Evolutionary conservation across 2,888 invertebrate genomes (phyloP).

Genomic region (Noctua fimbriata): DNA sequence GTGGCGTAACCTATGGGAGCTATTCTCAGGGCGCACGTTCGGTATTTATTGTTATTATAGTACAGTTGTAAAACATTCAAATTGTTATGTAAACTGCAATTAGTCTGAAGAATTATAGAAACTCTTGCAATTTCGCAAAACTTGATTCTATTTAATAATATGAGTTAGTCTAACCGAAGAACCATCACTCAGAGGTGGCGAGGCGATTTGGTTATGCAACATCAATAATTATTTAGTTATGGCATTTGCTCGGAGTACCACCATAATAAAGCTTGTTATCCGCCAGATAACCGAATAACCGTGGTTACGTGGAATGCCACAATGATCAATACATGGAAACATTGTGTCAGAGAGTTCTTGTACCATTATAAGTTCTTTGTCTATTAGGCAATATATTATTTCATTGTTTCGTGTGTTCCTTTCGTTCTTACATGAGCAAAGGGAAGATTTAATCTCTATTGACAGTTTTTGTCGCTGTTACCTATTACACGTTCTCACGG

Average conservation of each 20-base stretch:
- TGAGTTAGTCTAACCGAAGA: constrained; percentile 21
- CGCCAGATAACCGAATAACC: constrained; percentile 43
- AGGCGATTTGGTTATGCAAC: constrained; percentile 49
- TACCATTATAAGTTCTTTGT: constrained; percentile 66
- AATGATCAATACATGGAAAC: constrained; percentile 69
- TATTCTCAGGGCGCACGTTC: constrained; percentile 43
- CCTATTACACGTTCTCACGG: constrained; percentile 79
- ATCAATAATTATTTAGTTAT: constrained; percentile 51
- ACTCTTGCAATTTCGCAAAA: constrained; percentile 38
- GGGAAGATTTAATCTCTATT: constrained; percentile 79
- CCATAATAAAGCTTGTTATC: constrained; percentile 52
- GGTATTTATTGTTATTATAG: constrained; percentile 43
- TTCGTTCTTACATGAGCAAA: constrained; percentile 76
- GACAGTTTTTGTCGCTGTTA: constrained; percentile 77
- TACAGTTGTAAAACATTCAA: constrained; percentile 35
- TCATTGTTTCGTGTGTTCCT: constrained; percentile 80
- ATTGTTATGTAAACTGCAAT: constrained; percentile 44
- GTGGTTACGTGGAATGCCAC: constrained; percentile 55
- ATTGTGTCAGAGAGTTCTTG: constrained; percentile 73
- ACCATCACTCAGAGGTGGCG: constrained; percentile 28
- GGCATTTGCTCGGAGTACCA: constrained; percentile 40
- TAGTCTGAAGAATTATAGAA: constrained; percentile 37
- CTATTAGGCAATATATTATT: constrained; percentile 82
- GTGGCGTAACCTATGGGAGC: constrained; percentile 55
- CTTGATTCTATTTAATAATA: constrained; percentile 38